Evolutionary conservation across 2,113 vertebrate genomes (phyloP).

Genomic region (Malurus elegans): DNA sequence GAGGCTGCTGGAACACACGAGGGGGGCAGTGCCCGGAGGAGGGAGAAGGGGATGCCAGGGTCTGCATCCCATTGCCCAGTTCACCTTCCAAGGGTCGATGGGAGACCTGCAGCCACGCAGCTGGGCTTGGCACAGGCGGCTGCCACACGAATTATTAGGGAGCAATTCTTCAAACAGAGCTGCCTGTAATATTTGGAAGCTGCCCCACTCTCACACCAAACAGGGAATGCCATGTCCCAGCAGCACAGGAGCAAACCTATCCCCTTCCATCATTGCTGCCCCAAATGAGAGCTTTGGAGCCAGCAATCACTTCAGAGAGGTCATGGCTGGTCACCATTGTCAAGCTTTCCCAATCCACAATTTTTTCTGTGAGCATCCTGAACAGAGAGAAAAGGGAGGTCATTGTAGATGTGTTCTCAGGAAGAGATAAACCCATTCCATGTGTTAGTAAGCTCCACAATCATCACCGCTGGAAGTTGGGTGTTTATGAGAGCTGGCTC

Average conservation of each 20-base stretch:
- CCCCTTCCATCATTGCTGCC: neutral
- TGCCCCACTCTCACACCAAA: accelerated
- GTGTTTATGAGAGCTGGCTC: neutral
- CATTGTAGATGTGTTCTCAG: neutral
- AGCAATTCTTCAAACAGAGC: neutral
- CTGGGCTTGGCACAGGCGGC: neutral
- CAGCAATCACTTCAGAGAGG: neutral
- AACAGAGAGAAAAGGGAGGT: neutral
- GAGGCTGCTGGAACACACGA: accelerated
- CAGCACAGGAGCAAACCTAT: neutral
- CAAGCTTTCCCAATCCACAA: neutral
- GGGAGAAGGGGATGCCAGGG: neutral
- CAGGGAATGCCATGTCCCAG: accelerated
- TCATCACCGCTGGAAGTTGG: neutral
- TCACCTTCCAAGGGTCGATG: neutral
- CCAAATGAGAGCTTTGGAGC: neutral
- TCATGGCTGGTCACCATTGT: neutral
- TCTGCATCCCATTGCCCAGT: neutral
- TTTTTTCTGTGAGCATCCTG: neutral
- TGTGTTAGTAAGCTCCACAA: neutral
- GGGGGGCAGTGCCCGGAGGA: neutral
- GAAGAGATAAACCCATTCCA: neutral
- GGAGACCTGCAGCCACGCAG: neutral
- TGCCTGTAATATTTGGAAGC: neutral
- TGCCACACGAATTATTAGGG: neutral